Evolutionary conservation across 2,888 invertebrate genomes (phyloP), one percentile per base, ranked within the genome.

Genomic region (Balanococcus diminutus): DNA sequence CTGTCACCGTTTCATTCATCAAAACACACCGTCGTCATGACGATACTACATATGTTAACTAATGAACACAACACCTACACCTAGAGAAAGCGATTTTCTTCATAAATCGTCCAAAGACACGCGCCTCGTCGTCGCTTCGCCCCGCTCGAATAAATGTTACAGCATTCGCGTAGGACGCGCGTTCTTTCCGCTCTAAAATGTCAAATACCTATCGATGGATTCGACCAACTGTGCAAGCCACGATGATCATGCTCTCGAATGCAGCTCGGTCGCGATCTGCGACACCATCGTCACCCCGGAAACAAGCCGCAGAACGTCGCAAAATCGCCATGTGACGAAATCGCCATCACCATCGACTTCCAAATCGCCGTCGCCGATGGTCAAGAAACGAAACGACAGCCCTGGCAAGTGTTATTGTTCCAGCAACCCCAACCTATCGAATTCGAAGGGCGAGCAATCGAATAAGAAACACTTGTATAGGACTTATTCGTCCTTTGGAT

Each of bases 401-500:
- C 16, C 28, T 3, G 42, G 42, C n/a, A 61, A 79, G 11, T 79
- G 75, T 79, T 11, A 14, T 11, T 32, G 19, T 36, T 36, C n/a
- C 11, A 19, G n/a, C n/a, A n/a, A n/a, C n/a, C n/a, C n/a, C n/a
- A n/a, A n/a, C n/a, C 56, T 11, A 22, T 6, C 22, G 11, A 36
- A 0, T 14, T 79, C 36, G n/a, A 14, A 2, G 2, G n/a, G 75
- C 11, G 36, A 79, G 22, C 72, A 72, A 32, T 19, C 36, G 8
- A 14, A 79, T 79, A 79, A 79, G 36, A 79, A 79, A 36, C 4
- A 5, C 1, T 36, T 79, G 28, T 79, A 79, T 22, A 36, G 75
- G 11, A 19, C 75, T 79, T 79, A 79, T 79, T 79, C 75, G 22
- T 79, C 75, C 1, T 79, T 25, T 5, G 75, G 75, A 32, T 79